Percentiles rank a stretch among this genome's conserved stretches.
These are phyloP conservation scores for Merodon equestris DNA, from an alignment of 2,888 invertebrate genomes.

Conservation along the genomic window DNA sequence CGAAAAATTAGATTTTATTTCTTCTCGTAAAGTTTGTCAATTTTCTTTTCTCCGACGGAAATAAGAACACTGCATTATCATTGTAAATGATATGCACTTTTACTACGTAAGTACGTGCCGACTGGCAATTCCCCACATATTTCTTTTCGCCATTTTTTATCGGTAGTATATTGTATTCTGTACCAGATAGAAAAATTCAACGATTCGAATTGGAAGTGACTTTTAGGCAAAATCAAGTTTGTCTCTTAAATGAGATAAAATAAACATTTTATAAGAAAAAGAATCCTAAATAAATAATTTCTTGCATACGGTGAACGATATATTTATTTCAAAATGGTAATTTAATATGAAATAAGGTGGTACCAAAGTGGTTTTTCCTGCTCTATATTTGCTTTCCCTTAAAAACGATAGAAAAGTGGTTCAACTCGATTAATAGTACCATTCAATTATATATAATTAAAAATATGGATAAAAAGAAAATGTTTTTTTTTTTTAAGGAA, in stretches of 20 bases:
- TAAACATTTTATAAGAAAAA: conserved; percentile 25
- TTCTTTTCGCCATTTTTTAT: conserved; percentile 57
- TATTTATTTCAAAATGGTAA: conserved; percentile 60
- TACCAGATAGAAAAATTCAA: conserved; percentile 50
- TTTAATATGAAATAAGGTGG: conserved; percentile 8
- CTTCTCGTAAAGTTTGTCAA: too few species aligned
- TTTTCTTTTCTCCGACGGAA: too few species aligned
- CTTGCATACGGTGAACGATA: conserved; percentile 45
- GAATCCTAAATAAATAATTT: conserved; percentile 42
- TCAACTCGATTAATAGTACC: conserved; percentile 23
- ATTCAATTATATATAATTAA: conserved; percentile 32
- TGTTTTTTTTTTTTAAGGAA: conserved; percentile 16
- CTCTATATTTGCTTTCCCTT: conserved; percentile 38
- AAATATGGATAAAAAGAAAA: conserved; percentile 23
- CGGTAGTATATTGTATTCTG: conserved; percentile 61
- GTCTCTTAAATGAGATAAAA: conserved; percentile 62
- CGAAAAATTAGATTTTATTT: too few species aligned
- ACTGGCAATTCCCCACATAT: conserved; percentile 44
- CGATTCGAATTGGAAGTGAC: conserved; percentile 47
- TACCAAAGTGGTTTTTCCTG: conserved; percentile 44
- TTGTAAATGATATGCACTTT: too few species aligned
- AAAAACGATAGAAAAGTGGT: conserved; percentile 20
- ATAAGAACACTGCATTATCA: conserved; percentile 31
- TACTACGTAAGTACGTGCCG: neutral
- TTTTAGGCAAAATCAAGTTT: conserved; percentile 49